phyloP scores from a whole-genome alignment of 2,113 vertebrate species.

The Aramus guarauna region DNA sequence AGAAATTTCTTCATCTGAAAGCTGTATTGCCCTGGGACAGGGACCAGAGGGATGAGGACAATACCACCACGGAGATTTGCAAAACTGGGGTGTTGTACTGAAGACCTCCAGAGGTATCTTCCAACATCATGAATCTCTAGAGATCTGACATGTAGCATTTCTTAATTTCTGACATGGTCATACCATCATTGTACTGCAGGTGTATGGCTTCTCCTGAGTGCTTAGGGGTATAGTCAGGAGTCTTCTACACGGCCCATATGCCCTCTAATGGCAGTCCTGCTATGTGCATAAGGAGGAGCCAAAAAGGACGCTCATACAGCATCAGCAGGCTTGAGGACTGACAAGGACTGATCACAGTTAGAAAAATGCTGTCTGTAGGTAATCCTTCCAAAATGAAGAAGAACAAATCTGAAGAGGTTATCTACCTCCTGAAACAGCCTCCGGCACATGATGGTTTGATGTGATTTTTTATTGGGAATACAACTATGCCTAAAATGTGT shows the following conservation, averaged over 20 bases:
- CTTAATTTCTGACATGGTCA: neutral
- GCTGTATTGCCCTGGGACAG: neutral
- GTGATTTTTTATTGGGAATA: neutral
- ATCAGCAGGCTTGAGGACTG: neutral
- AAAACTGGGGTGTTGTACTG: neutral
- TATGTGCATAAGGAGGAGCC: rapidly evolving
- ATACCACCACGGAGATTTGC: neutral
- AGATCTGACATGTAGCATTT: neutral
- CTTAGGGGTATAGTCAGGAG: neutral
- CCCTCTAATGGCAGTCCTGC: neutral
- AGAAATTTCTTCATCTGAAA: neutral
- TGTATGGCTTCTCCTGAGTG: neutral
- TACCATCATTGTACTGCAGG: neutral
- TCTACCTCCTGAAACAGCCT: neutral
- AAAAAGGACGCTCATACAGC: rapidly evolving
- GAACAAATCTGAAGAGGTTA: neutral
- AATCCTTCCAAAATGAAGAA: neutral
- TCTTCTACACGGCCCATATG: neutral
- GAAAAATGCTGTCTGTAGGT: neutral
- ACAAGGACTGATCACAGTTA: neutral
- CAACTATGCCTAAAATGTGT: neutral
- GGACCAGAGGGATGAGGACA: neutral
- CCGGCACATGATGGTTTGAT: too few relatives aligned
- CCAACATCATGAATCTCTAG: neutral
- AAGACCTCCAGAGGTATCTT: neutral